Conservation (phyloP, 2,888 invertebrate species). For the Pachydiplax longipennis region DNA sequence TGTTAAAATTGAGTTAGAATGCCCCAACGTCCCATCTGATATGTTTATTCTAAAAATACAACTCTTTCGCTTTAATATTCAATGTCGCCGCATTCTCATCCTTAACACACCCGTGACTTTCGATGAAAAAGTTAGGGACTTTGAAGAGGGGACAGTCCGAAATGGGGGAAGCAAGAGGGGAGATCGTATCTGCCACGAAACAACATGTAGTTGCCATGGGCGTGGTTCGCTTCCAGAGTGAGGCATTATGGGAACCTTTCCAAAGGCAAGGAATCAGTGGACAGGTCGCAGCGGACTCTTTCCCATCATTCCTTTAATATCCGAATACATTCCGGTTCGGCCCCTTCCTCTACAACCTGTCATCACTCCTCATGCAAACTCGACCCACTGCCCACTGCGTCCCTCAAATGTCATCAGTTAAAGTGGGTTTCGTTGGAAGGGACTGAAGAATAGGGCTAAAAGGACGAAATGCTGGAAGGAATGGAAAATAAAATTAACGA, state of each 20-base stretch:
- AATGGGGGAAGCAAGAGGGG: background rate
- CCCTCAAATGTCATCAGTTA: conserved; percentile 39
- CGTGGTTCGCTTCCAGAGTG: conserved; percentile 3
- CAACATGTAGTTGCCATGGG: background rate
- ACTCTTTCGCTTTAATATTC: background rate
- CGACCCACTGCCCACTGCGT: background rate
- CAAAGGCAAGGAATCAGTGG: background rate
- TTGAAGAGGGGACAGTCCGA: background rate
- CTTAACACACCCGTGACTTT: background rate
- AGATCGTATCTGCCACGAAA: background rate
- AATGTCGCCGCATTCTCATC: background rate
- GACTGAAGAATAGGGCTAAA: background rate
- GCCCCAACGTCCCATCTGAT: background rate
- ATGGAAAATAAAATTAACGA: conserved; percentile 20
- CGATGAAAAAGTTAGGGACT: background rate
- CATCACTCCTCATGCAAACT: background rate
- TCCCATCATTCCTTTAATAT: background rate
- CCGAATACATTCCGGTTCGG: background rate
- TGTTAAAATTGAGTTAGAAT: no score
- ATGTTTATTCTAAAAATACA: background rate
- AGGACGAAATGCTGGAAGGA: background rate
- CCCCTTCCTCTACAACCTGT: background rate
- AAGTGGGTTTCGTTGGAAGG: background rate
- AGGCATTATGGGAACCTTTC: conserved; percentile 20
- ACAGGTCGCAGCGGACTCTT: background rate